phyloP scores from a whole-genome alignment of 2,113 vertebrate genomes.

The Crotalus tigris region DNA sequence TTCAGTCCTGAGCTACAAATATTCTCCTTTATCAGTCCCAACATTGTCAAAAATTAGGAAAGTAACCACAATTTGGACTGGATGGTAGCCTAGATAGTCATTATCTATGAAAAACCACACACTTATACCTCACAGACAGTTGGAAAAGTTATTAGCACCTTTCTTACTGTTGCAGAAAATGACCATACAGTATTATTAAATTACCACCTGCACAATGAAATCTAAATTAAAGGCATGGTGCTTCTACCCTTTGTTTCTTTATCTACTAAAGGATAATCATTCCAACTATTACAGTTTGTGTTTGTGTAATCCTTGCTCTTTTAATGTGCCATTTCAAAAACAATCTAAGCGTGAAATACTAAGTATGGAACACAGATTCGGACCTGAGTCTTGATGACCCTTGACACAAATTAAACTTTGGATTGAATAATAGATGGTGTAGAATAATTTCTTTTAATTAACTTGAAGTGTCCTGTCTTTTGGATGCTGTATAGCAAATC shows the following conservation, averaged over 20 bases:
- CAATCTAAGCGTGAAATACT: not conserved
- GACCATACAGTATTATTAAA: not conserved
- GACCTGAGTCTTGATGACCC: not conserved
- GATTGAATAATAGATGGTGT: not conserved
- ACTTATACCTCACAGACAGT: accelerated
- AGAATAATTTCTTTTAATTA: not conserved
- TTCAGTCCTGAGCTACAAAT: not conserved
- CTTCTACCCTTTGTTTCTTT: not conserved
- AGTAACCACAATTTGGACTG: conserved; percentile 10
- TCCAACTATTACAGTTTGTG: not conserved
- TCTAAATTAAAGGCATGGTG: not conserved
- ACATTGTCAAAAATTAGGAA: not conserved
- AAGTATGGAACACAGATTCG: not conserved
- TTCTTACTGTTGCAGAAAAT: not conserved
- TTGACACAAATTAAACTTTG: not conserved
- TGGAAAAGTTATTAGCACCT: not conserved
- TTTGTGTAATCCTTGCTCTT: not conserved
- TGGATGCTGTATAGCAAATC: not conserved
- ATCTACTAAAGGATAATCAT: not conserved
- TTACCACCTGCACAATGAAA: not conserved
- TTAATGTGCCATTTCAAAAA: not conserved
- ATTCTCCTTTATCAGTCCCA: not conserved
- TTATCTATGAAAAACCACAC: not conserved
- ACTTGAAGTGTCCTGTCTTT: not conserved
- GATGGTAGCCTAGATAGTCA: conserved; percentile 14